These are phyloP conservation scores for Theretra japonica DNA, from an alignment of 2,888 invertebrate genomes.

Conservation along the genomic window DNA sequence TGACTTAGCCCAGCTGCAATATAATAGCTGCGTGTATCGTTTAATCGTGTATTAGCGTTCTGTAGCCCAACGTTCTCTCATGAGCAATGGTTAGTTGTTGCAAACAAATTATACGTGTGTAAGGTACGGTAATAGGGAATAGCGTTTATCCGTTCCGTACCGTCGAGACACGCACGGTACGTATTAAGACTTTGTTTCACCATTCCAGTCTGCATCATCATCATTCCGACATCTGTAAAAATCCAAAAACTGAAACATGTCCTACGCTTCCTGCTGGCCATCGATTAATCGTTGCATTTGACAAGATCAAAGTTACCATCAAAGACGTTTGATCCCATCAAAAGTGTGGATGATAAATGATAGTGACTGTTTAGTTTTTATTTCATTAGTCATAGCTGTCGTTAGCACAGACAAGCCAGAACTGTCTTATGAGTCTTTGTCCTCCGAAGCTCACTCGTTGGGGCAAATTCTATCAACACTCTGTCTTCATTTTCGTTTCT, in stretches of 20 bases:
- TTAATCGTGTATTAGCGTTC: constrained; percentile 79
- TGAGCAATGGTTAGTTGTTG: constrained; percentile 82
- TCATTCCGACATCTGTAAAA: constrained; percentile 98
- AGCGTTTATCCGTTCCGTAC: constrained; percentile 87
- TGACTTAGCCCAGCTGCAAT: constrained; percentile 77
- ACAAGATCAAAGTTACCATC: constrained; percentile 58
- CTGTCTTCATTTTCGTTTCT: constrained; percentile 74
- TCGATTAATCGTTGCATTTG: constrained; percentile 55
- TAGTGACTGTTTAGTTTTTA: constrained; percentile 68
- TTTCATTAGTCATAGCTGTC: constrained; percentile 69
- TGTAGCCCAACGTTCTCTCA: constrained; percentile 70
- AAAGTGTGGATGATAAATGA: constrained; percentile 70
- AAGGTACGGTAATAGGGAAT: constrained; percentile 76
- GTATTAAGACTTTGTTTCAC: constrained; percentile 95
- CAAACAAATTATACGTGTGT: constrained; percentile 81
- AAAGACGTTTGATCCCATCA: constrained; percentile 63
- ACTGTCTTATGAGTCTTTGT: constrained; percentile 79
- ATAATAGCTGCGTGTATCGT: constrained; percentile 78
- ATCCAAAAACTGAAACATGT: constrained; percentile 85
- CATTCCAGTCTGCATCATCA: constrained; percentile 98
- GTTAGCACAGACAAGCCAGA: constrained; percentile 80
- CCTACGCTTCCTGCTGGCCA: constrained; percentile 47
- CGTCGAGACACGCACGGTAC: constrained; percentile 90
- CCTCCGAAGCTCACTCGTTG: constrained; percentile 72
- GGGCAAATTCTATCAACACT: constrained; percentile 65